Percentiles rank a stretch among this genome's conserved stretches.
Conservation (phyloP, 37 sponge, comb jelly and placozoan genomes). For the Hormiphora californensis region DNA sequence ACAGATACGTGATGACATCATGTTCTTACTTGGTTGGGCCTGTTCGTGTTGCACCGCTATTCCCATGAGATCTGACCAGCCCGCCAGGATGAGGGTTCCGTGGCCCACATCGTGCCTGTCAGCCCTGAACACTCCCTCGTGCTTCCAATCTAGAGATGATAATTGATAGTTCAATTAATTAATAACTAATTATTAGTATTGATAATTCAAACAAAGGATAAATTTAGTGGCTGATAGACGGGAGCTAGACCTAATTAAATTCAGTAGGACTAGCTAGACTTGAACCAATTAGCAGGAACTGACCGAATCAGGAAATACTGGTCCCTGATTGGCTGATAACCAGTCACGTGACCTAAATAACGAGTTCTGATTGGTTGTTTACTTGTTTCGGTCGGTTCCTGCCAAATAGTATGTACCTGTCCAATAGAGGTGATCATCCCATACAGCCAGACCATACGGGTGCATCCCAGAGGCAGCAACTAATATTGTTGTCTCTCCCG, state of each 20-base stretch:
- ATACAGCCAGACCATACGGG: conserved; percentile 39
- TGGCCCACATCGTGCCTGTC: background rate
- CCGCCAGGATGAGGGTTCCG: background rate
- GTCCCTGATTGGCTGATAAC: too few relatives aligned
- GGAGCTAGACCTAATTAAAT: too few relatives aligned
- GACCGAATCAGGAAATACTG: too few relatives aligned
- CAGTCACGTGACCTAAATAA: too few relatives aligned
- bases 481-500: background rate
- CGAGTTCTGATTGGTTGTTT: too few relatives aligned
- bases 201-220: too few relatives aligned
- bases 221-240: too few relatives aligned
- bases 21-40: conserved; percentile 42
- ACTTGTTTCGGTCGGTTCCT: too few relatives aligned
- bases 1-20: too few relatives aligned
- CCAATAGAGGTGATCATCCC: conserved; percentile 40
- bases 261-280: too few relatives aligned
- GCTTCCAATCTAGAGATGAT: conserved; percentile 8
- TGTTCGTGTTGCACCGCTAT: conserved; percentile 35
- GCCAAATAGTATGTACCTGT: background rate
- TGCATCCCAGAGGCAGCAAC: background rate
- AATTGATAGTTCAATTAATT: background rate
- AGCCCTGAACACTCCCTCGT: background rate
- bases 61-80: conserved; percentile 40
- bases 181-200: background rate
- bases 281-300: too few relatives aligned